phyloP scores from a whole-genome alignment of 2,113 vertebrate genomes.

The Nestor notabilis region DNA sequence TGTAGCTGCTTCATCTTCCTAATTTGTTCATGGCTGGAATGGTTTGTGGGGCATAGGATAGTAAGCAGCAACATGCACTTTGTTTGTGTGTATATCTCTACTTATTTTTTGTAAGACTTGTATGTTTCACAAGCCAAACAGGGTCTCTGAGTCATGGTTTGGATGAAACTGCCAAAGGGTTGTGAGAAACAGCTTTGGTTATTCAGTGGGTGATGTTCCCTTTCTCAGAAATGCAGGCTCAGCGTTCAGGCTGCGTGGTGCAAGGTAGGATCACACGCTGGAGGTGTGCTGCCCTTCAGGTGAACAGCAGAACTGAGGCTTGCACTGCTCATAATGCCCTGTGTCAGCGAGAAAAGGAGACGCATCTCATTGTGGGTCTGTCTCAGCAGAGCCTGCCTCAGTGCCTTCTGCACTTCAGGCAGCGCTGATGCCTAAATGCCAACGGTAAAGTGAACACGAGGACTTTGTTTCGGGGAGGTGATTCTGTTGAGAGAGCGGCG shows the following conservation, averaged over 20 bases:
- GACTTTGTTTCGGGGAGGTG: neutral
- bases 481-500: neutral
- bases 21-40: neutral
- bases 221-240: neutral
- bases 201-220: neutral
- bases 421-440: neutral
- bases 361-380: fast-evolving
- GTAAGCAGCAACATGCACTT: neutral
- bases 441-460: fast-evolving
- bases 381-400: neutral
- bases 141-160: neutral
- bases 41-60: neutral
- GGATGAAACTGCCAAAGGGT: neutral
- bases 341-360: neutral
- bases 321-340: fast-evolving
- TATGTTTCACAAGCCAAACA: neutral
- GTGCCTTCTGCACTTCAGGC: neutral
- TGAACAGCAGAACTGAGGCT: neutral
- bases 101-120: neutral
- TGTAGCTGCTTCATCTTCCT: neutral
- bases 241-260: fast-evolving
- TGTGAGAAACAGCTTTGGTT: neutral
- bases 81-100: neutral
- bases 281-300: neutral
- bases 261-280: neutral